A percentile compares a stretch with the other conserved stretches of the same genome.
These are phyloP conservation scores for Imbricaverruca yamaguchii DNA, from an alignment of 2,888 invertebrate species.

Conservation along the genomic window DNA sequence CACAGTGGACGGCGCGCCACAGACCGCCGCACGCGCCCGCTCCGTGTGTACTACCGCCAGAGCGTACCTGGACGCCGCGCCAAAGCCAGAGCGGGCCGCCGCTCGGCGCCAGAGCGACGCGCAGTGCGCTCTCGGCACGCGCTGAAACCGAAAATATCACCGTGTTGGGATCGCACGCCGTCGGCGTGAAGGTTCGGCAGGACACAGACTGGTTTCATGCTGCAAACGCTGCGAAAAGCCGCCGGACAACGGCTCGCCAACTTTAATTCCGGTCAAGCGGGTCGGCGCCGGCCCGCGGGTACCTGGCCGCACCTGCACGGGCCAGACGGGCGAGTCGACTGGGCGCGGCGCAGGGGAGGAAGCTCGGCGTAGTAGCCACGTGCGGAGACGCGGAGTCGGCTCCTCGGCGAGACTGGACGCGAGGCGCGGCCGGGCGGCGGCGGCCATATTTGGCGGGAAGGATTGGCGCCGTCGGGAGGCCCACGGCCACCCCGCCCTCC, in stretches of 20 bases:
- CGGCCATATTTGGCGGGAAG: no score
- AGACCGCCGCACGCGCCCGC: not conserved
- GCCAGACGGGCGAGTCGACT: not conserved
- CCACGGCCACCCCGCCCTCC: not conserved
- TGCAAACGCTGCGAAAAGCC: not conserved
- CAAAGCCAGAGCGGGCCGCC: not conserved
- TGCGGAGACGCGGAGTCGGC: not conserved
- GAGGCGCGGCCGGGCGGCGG: no score
- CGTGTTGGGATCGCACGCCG: not conserved
- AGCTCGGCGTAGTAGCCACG: conserved; percentile 1
- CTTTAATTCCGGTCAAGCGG: not conserved
- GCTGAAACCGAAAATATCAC: not conserved
- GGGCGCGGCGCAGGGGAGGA: not conserved
- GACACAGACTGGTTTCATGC: not conserved
- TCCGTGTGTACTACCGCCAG: not conserved
- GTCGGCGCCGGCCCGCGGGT: not conserved
- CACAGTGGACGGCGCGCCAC: not conserved
- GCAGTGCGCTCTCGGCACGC: not conserved
- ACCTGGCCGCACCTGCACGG: conserved; percentile 1
- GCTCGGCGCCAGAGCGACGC: not conserved
- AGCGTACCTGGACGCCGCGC: not conserved
- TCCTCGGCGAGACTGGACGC: not conserved
- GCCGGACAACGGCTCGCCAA: not conserved
- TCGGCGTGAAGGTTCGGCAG: not conserved
- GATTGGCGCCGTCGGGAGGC: no score